Percentiles rank a stretch among this genome's conserved stretches.
These are phyloP conservation scores for Auanema sp. DNA, from an alignment of 2,888 invertebrate species.

Conservation along the genomic window DNA sequence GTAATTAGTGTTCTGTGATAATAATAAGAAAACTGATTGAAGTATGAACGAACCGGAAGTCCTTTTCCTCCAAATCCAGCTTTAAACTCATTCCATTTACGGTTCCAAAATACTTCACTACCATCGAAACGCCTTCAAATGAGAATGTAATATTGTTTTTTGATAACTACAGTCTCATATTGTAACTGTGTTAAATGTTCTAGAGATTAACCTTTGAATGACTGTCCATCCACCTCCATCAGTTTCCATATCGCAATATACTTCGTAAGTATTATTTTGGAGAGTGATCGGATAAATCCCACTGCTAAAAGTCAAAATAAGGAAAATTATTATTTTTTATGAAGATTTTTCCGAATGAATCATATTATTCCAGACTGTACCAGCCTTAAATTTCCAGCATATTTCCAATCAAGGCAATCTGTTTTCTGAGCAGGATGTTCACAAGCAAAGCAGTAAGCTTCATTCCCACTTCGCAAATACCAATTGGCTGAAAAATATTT, in stretches of 20 bases:
- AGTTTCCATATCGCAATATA: constrained; percentile 35
- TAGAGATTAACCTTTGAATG: constrained; percentile 30
- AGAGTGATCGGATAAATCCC: constrained; percentile 28
- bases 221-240: constrained; percentile 35
- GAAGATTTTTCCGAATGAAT: background rate
- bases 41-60: constrained; percentile 6
- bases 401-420: constrained; percentile 36
- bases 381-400: constrained; percentile 31
- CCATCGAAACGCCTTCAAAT: constrained; percentile 41
- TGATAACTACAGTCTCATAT: no score
- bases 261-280: constrained; percentile 23
- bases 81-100: constrained; percentile 49
- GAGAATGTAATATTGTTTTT: constrained; percentile 3
- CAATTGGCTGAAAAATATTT: no score
- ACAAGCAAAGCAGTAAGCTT: constrained; percentile 29
- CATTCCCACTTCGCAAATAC: constrained; percentile 16
- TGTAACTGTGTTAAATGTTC: no score
- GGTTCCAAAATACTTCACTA: constrained; percentile 43
- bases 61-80: constrained; percentile 43
- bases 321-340: constrained; percentile 6
- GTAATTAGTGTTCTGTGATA: constrained; percentile 34
- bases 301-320: constrained; percentile 20
- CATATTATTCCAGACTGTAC: background rate
- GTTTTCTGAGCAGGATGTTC: constrained; percentile 26
- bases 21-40: constrained; percentile 4